A percentile compares a stretch with the other conserved stretches of the same genome.
Evolutionary conservation across 2,113 vertebrate species (phyloP).

Genomic region (Stercorarius parasiticus): DNA sequence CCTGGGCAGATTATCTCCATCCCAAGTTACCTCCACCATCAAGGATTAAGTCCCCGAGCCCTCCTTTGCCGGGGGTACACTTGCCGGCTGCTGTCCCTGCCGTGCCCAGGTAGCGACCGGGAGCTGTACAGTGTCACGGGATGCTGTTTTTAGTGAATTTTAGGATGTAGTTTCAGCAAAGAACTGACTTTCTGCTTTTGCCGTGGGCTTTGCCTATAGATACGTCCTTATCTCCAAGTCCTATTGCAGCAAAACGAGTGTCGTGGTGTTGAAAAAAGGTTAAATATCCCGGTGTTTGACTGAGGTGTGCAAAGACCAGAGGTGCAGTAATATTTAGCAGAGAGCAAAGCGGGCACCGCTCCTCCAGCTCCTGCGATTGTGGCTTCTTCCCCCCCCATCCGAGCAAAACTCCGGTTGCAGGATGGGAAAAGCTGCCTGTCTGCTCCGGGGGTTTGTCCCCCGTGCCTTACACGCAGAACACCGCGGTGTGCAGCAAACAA

Average conservation of each 20-base stretch:
- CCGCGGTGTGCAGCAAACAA: rapidly evolving
- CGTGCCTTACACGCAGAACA: rapidly evolving
- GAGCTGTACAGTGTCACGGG: neutral
- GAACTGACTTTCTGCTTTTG: neutral
- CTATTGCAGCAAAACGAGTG: neutral
- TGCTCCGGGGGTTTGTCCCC: neutral
- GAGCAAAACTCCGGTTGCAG: neutral
- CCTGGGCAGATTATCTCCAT: neutral
- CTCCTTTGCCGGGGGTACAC: neutral
- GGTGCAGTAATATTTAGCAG: neutral
- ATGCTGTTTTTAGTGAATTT: neutral
- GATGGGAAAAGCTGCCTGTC: neutral
- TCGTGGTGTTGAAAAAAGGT: neutral
- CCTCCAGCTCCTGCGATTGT: neutral
- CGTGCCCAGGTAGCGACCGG: rapidly evolving
- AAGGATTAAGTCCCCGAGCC: neutral
- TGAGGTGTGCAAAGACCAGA: neutral
- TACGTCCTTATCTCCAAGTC: neutral
- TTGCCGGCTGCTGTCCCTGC: neutral
- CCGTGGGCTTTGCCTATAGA: rapidly evolving
- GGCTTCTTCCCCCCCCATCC: neutral
- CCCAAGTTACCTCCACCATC: neutral
- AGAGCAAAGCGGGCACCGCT: neutral
- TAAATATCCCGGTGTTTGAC: rapidly evolving
- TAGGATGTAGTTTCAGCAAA: neutral